Evolutionary conservation across 1,140 invertebrate species (phyloP), one percentile per base, ranked within the genome.

Genomic region (Trichomalopsis sarcophagae): DNA sequence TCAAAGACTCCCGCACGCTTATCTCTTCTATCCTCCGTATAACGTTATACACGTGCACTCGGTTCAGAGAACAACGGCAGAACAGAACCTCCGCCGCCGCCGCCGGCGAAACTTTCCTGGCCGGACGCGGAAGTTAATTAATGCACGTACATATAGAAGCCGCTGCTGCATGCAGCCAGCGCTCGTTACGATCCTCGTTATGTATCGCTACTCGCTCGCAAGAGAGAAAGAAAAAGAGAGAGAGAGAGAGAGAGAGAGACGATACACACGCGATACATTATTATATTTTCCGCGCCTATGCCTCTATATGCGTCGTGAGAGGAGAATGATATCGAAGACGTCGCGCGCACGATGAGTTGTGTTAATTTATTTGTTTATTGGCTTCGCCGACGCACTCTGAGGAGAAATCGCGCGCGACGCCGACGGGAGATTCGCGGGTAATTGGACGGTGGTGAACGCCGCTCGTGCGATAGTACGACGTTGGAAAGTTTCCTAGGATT

Each of bases 51-150:
- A 6, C 17, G 17, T n/a, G 17, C 17, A 21, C 55, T 62, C 55
- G 7, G 23, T 71, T 71, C 23, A 71, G 68, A 71, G 13, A 33
- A 71, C 68, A 71, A 27, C 40, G 40, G 40, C 40, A 71, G 30
- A 33, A 71, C 68, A 71, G 68, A 33, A 71, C 27, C 68, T 62
- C 33, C 11, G 81, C 76, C 82, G 73, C 33, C 11, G 81, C 76
- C 82, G 73, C 30, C 14, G 66, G 82, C 68, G 68, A 33, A 79
- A 84, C 75, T 79, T 84, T 79, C 82, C 66, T 77, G n/a, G 71
- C 71, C 68, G 68, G 68, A 82, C 78, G 55, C 78, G 84, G 77
- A 81, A 81, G 84, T 85, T 85, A 85, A 81, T 85, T 85, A 85
- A 81, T 76, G 77, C 71, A 33, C 47, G 66, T n/a, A 50, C 36